These are phyloP conservation scores for Agonopterix arenella DNA, from an alignment of 2,888 invertebrate species.

Conservation along the genomic window DNA sequence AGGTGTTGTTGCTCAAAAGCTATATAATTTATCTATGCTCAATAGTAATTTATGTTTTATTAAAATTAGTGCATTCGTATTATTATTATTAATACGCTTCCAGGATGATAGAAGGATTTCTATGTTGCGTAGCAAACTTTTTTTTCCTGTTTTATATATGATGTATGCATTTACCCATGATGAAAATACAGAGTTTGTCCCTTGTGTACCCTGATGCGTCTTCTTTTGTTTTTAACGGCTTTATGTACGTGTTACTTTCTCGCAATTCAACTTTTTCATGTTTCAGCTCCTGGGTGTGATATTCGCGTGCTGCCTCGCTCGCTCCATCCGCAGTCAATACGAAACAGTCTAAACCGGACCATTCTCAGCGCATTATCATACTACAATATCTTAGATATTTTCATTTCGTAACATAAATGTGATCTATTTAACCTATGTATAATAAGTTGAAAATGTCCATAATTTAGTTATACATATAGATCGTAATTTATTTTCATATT, in stretches of 20 bases:
- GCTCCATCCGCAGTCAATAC: slow-evolving; percentile 94
- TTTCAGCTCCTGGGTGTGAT: slow-evolving; percentile 90
- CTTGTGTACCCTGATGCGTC: too few relatives aligned
- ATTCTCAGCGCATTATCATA: too few relatives aligned
- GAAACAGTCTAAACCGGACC: slow-evolving; percentile 82
- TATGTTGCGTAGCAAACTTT: too few relatives aligned
- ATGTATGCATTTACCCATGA: too few relatives aligned
- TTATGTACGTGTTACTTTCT: slow-evolving; percentile 3
- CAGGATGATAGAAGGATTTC: too few relatives aligned
- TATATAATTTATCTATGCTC: too few relatives aligned
- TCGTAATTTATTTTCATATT: slow-evolving; percentile 31
- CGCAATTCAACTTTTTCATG: slow-evolving; percentile 1
- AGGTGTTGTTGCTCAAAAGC: too few relatives aligned
- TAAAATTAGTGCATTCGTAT: too few relatives aligned
- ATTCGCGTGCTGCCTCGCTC: slow-evolving; percentile 95
- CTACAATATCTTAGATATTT: neutral
- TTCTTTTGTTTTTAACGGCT: neutral
- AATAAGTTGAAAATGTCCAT: neutral
- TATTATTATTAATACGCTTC: too few relatives aligned
- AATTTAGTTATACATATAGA: slow-evolving; percentile 34
- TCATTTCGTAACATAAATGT: neutral
- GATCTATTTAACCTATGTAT: neutral
- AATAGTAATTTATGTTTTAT: too few relatives aligned
- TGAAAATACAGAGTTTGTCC: too few relatives aligned
- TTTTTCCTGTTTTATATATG: too few relatives aligned